Evolutionary conservation across 2,797 vertebrate species (phyloP).

Genomic region (Leptatherina wallacei): DNA sequence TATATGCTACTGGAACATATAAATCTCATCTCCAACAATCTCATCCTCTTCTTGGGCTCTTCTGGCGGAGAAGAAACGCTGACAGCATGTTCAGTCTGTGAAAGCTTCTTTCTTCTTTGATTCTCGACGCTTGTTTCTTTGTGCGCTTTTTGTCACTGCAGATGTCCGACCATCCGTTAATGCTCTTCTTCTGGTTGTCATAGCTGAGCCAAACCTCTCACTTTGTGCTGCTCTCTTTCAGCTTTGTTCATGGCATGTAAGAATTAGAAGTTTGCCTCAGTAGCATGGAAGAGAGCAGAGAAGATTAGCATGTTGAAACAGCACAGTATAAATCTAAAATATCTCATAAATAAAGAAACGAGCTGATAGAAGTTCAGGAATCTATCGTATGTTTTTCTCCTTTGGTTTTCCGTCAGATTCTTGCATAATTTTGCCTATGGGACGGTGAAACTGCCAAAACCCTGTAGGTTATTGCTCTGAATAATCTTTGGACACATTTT

Average conservation of each 20-base stretch:
- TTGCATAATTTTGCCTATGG: not conserved
- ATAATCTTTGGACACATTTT: not conserved
- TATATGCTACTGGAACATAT: not conserved
- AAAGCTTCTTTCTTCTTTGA: not conserved
- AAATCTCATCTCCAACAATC: not conserved
- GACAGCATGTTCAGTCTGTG: not conserved
- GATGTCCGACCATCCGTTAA: not conserved
- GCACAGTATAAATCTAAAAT: not conserved
- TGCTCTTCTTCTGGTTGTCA: not conserved
- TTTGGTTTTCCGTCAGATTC: not conserved
- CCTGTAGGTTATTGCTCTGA: not conserved
- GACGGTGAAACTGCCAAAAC: not conserved
- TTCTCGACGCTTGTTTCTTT: not conserved
- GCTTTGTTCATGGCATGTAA: not conserved
- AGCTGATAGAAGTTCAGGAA: not conserved
- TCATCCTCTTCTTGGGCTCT: not conserved
- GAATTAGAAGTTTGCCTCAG: not conserved
- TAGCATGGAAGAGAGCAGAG: not conserved
- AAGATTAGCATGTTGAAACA: not conserved
- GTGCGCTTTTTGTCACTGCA: not conserved
- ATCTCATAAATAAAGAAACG: not conserved
- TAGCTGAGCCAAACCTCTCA: not conserved
- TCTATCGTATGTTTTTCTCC: not conserved
- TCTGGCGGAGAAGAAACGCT: not conserved
- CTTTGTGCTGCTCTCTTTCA: not conserved